Base-by-base conservation (phyloP, 2,888 invertebrate genomes). In the Gisinianus flammeolus region DNA sequence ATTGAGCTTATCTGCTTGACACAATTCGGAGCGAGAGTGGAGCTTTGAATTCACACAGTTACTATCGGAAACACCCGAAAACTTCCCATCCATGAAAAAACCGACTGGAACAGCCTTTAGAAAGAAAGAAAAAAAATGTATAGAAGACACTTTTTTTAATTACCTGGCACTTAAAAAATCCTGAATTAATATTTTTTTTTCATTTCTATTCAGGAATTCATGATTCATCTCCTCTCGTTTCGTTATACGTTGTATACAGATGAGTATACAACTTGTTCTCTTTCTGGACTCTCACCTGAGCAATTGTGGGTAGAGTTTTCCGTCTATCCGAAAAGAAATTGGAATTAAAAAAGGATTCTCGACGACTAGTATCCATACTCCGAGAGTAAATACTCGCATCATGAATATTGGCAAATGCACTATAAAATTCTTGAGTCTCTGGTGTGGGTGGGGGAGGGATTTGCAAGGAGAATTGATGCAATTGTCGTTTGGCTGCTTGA, bases 51-150 rank as follows among this genome's bases (percentile, higher is more conserved):
- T 66, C 28, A 35, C 35, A 33, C 64, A 33, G 66, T 52, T 64
- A 19, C 64, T 30, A 2, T 64, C 64, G 26, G 64, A 26, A 66
- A 26, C 69, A 44, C 79, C 73, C n/a, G 81, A 78, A 22, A 81
- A 35, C 70, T 75, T 76, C n/a, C 81, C 81, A 62, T 81, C 81
- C 76, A 84, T 77, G 70, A 84, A 82, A 68, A 84, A 81, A n/a
- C 84, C 84, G 12, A 84, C 79, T 52, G 84, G 84, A 28, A 84
- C 84, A n/a, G 84, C 84, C 84, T 84, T 58, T 3, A 76, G 35
- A 35, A 8, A 12, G 12, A 35, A 8, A 35, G 5, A 12, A n/a
- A n/a, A n/a, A n/a, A n/a, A n/a, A n/a, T n/a, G n/a, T n/a, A n/a
- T n/a, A n/a, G n/a, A n/a, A n/a, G n/a, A n/a, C n/a, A n/a, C n/a